Conservation (phyloP, 2,888 invertebrate genomes). For the Platycheirus albimanus region DNA sequence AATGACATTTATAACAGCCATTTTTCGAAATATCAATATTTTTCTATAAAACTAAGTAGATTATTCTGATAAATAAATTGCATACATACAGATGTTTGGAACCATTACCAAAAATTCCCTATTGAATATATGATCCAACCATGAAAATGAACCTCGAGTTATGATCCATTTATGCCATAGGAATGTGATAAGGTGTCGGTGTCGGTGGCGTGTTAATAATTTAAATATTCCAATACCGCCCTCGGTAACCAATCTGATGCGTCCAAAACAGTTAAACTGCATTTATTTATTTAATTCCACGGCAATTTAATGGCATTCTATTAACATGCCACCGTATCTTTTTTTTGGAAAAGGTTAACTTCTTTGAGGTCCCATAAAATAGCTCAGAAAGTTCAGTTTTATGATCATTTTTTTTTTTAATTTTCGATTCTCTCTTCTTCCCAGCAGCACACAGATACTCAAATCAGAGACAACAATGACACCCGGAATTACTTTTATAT, state of each 20-base stretch:
- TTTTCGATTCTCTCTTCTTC: neutral
- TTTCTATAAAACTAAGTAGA: too few species aligned
- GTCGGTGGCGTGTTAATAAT: too few species aligned
- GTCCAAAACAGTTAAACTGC: conserved; percentile 10
- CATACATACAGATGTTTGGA: too few species aligned
- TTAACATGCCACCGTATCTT: conserved; percentile 40
- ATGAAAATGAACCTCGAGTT: too few species aligned
- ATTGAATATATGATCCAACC: too few species aligned
- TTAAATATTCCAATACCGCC: conserved; percentile 2
- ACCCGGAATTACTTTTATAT: conserved; percentile 66
- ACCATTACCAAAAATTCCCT: too few species aligned
- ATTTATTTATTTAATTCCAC: conserved; percentile 60
- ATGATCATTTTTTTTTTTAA: neutral
- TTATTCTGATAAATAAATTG: too few species aligned
- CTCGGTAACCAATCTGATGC: conserved; percentile 22
- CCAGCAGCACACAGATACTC: conserved; percentile 18
- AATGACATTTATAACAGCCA: too few species aligned
- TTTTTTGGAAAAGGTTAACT: conserved; percentile 68
- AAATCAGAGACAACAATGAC: conserved; percentile 13
- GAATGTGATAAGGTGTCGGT: too few species aligned
- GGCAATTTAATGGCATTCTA: conserved; percentile 61
- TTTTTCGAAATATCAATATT: too few species aligned
- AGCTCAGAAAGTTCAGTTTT: conserved; percentile 32
- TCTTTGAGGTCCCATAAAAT: conserved; percentile 66
- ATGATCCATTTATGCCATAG: too few species aligned